Evolutionary conservation across 2,888 invertebrate species (phyloP), one percentile per base, ranked within the genome.

Genomic region (Oasisia sp.): DNA sequence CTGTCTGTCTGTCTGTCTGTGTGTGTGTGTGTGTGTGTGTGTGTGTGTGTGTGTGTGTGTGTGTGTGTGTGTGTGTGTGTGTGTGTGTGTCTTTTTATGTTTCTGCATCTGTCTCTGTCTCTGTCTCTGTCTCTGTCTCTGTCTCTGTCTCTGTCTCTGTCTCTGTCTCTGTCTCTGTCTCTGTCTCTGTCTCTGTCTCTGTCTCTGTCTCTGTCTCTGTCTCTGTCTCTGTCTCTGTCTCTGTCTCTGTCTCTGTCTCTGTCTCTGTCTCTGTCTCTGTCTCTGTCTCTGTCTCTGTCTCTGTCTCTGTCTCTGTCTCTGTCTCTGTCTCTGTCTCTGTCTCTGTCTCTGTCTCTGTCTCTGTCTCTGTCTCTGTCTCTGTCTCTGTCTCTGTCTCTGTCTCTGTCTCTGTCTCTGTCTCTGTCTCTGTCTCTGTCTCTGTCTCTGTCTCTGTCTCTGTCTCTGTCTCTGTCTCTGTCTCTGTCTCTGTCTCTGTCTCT

Each of bases 261-360:
- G 92, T 90, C 91, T 92, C 97, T 98, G 98, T 97, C 98, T 98
- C 97, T 97, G 98, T 90, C 90, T 44, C 90, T 90, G 1, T 90
- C n/a, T n/a, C 90, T 89, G 3, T 89, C 89, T 32, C 11, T 97
- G 98, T 98, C 97, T 98, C 98, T 97, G 97, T 98, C 38, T 38
- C 38, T 1, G 2, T 38, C 38, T 38, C 38, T 38, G 2, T 38
- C 38, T 38, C 38, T 38, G 2, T 38, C 38, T 38, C 38, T 38
- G 2, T 38, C 38, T 38, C 38, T 38, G 2, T 38, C 38, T 38
- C 38, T 38, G 2, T 38, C 38, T 38, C 38, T 38, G 2, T 38
- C 38, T 38, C 38, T 38, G 2, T 38, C 38, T 38, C 38, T 38
- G 2, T 1, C 38, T 38, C 38, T 38, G 2, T 38, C 38, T 38